Conservation (phyloP, 2,797 vertebrate genomes). For the Benthosema pterotum region DNA sequence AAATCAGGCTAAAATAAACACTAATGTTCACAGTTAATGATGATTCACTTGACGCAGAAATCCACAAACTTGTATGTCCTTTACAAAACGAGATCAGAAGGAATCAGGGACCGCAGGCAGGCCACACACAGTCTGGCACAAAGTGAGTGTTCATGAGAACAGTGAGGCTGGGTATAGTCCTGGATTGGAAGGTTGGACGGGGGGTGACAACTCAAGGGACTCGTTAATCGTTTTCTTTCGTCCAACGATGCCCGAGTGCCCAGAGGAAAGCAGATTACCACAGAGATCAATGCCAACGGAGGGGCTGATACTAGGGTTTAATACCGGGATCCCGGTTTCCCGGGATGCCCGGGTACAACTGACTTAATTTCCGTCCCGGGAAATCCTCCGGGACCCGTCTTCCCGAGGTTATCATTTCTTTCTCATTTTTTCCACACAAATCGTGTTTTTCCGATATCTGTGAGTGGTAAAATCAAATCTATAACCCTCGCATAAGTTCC, state of each 20-base stretch:
- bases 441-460: no score
- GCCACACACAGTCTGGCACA: constrained; percentile 33
- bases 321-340: no score
- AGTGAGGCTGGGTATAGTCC: no score
- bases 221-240: constrained; percentile 53
- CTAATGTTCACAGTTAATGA: constrained; percentile 4
- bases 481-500: no score
- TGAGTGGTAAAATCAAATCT: no score
- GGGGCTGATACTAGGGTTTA: no score
- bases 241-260: constrained; percentile 35
- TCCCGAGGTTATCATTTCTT: no score
- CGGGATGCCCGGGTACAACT: no score
- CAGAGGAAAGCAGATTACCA: constrained; percentile 61
- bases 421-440: no score
- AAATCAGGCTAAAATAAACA: background rate
- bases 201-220: constrained; percentile 13
- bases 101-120: constrained; percentile 24
- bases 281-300: constrained; percentile 65
- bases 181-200: no score
- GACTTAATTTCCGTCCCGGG: no score
- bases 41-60: constrained; percentile 22
- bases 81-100: constrained; percentile 16
- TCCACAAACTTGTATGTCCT: constrained; percentile 37
- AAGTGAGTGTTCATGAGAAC: constrained; percentile 1
- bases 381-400: no score